phyloP scores from a whole-genome alignment of 2,113 vertebrate species.

The Tinamus guttatus region DNA sequence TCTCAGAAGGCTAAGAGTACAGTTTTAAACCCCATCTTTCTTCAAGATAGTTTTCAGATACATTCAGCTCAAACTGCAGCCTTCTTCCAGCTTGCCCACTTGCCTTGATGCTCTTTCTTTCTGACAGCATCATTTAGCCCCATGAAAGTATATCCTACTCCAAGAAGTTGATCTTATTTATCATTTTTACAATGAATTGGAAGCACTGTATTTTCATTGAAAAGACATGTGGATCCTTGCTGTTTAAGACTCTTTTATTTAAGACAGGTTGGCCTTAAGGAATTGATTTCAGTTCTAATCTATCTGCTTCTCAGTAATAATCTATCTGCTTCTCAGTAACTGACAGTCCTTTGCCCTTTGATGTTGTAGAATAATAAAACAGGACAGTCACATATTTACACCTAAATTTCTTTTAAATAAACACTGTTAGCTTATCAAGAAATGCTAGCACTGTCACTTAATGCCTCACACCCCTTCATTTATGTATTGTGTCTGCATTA shows the following conservation, averaged over 20 bases:
- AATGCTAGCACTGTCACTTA: neutral
- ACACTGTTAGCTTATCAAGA: neutral
- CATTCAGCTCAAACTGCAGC: neutral
- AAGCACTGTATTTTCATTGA: neutral
- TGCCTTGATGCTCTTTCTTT: neutral
- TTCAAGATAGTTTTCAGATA: neutral
- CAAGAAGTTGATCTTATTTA: neutral
- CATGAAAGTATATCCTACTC: neutral
- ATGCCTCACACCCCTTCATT: neutral
- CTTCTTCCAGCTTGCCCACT: neutral
- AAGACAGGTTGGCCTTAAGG: neutral
- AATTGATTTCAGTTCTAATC: constrained; percentile 31
- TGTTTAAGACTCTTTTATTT: constrained; percentile 9
- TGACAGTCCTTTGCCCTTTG: constrained; percentile 19
- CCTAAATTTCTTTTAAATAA: neutral
- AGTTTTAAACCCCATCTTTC: neutral
- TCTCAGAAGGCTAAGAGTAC: neutral
- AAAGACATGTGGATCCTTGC: neutral
- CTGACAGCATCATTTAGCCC: neutral
- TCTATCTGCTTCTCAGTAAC: neutral
- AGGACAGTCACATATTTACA: neutral
- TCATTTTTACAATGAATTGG: neutral
- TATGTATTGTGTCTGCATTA: neutral
- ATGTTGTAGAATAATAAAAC: neutral
- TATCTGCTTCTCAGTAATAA: neutral